phyloP scores from a whole-genome alignment of 2,888 invertebrate species.

The Hyles lineata region DNA sequence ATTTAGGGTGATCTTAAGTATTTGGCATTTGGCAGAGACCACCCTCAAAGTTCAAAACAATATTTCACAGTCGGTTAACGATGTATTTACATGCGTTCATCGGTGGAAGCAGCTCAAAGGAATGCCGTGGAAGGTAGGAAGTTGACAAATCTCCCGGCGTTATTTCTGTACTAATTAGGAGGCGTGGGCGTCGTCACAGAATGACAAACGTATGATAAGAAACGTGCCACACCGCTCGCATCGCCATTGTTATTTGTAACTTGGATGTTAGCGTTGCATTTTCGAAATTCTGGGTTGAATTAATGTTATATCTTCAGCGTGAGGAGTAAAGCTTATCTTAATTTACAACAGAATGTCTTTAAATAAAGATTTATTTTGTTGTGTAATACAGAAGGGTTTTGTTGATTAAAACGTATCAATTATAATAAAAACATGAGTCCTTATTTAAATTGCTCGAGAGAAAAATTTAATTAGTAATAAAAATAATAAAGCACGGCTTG shows the following conservation, averaged over 20 bases:
- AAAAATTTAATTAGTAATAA: too few relatives aligned
- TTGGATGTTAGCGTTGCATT: background rate
- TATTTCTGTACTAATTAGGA: constrained; percentile 83
- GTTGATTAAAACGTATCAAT: too few relatives aligned
- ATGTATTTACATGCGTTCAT: constrained; percentile 71
- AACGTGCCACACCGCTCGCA: constrained; percentile 27
- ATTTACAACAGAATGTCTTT: too few relatives aligned
- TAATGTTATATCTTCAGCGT: background rate
- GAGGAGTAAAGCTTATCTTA: background rate
- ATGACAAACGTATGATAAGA: constrained; percentile 64
- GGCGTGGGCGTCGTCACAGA: constrained; percentile 68
- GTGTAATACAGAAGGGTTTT: too few relatives aligned
- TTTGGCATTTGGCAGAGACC: constrained; percentile 56
- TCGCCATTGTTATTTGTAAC: constrained; percentile 13
- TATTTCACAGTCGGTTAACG: constrained; percentile 76
- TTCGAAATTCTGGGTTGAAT: background rate
- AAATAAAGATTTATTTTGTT: too few relatives aligned
- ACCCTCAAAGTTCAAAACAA: constrained; percentile 67
- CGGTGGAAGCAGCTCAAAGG: constrained; percentile 69
- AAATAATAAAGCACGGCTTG: too few relatives aligned
- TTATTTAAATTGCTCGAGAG: too few relatives aligned
- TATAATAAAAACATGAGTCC: too few relatives aligned
- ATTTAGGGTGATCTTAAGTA: constrained; percentile 46
- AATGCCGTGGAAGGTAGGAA: constrained; percentile 78
- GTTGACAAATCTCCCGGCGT: constrained; percentile 81